phyloP scores from a whole-genome alignment of 2,113 vertebrate genomes.

The Sceloporus tristichus region DNA sequence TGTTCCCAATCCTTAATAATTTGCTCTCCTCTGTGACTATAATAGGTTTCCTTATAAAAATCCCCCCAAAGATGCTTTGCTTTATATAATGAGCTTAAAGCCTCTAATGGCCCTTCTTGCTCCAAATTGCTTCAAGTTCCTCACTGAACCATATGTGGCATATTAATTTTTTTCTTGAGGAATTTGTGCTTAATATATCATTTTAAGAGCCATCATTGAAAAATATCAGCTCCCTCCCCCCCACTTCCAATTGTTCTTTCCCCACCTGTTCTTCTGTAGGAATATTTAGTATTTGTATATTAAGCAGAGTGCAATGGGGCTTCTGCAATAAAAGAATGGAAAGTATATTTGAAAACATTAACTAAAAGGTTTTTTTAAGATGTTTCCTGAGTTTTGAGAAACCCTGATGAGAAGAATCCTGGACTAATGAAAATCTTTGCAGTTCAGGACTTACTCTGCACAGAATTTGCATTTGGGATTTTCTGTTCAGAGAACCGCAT shows the following conservation, averaged over 20 bases:
- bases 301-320: no score
- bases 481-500: no score
- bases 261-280: not conserved
- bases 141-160: constrained; percentile 42
- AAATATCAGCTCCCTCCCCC: not conserved
- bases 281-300: no score
- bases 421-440: no score
- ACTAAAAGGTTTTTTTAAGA: no score
- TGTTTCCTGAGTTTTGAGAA: no score
- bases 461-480: no score
- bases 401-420: no score
- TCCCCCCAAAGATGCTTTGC: constrained; percentile 48
- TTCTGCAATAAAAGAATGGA: no score
- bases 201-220: constrained; percentile 8
- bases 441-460: no score
- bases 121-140: constrained; percentile 56
- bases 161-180: constrained; percentile 59
- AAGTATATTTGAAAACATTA: no score
- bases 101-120: constrained; percentile 55
- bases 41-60: constrained; percentile 67
- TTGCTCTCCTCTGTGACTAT: constrained; percentile 66
- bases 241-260: not conserved
- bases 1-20: constrained; percentile 74
- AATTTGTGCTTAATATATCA: constrained; percentile 52
- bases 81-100: constrained; percentile 66